Base-by-base conservation (phyloP, 1,140 invertebrate genomes). In the Trichomalopsis sarcophagae region DNA sequence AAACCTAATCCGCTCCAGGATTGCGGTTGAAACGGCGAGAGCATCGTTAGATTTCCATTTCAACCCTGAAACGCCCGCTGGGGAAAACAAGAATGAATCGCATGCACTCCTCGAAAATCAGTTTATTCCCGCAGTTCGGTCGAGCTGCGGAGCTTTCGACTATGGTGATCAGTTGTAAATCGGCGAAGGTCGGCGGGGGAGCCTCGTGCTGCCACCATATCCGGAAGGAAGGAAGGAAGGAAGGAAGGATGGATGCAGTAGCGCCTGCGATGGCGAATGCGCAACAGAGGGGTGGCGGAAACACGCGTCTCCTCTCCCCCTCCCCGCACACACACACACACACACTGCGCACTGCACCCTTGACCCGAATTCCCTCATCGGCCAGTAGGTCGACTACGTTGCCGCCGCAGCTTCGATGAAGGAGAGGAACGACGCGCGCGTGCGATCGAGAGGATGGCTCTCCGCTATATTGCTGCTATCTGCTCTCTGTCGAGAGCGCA, bases 321-420 rank as follows among this genome's bases (percentile, higher is more conserved):
- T 71, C 55, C 75, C 44, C 66, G n/a, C 40, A 6, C 33, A 36
- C 33, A 4, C 5, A 36, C 66, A 11, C 40, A 6, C 33, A 36
- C 33, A 4, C 5, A 36, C 33, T 36, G 33, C 36, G 36, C 33
- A 47, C 14, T 74, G 47, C 62, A 78, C 62, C 82, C 82, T 84
- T 84, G 82, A 84, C 82, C 76, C 44, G 27, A 78, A 73, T 79
- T 47, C 55, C 47, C 77, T 68, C 55, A 44, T 50, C 74, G 55
- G 66, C 62, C 21, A 81, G 78, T 81, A 74, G 79, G 74, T 85
- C 84, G 84, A n/a, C 30, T 75, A 44, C 36, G 21, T 21, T 44
- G 84, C 71, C 13, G 13, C 36, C 40, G 50, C 40, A 1, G 21
- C 7, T n/a, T 62, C 55, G 40, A 33, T 50, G 17, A 36, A 69